These are phyloP conservation scores for Plebejus anna DNA, from an alignment of 2,888 invertebrate genomes.

Conservation along the genomic window DNA sequence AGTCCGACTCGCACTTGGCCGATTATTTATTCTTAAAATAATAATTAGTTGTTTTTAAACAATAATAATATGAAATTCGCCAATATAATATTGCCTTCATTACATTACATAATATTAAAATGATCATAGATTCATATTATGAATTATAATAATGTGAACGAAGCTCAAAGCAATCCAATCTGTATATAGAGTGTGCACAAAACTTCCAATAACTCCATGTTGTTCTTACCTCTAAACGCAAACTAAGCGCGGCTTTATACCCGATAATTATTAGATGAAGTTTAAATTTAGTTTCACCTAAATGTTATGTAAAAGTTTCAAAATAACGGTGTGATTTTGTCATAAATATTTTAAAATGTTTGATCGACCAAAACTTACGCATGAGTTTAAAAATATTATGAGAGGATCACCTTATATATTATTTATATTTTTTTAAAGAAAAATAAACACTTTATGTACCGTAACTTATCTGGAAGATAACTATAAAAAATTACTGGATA, in stretches of 20 bases:
- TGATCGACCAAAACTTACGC: background rate
- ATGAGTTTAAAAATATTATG: background rate
- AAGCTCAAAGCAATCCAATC: constrained; percentile 4
- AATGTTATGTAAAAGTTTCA: background rate
- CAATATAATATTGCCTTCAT: no score
- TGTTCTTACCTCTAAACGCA: constrained; percentile 13
- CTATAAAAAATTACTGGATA: no score
- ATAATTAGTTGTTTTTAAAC: no score
- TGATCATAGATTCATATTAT: background rate
- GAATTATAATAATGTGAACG: background rate
- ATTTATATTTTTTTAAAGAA: no score
- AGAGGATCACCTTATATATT: no score
- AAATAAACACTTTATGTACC: no score
- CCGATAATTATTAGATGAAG: constrained; percentile 10
- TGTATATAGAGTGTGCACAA: background rate
- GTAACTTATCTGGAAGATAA: no score
- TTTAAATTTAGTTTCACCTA: background rate
- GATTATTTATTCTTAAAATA: no score
- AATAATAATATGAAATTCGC: no score
- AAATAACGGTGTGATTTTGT: background rate
- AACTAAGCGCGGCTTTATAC: constrained; percentile 9
- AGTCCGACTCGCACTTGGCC: no score
- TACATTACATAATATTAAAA: background rate
- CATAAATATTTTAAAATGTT: background rate
- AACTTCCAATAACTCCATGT: constrained; percentile 6